Evolutionary conservation across 2,888 invertebrate species (phyloP).

Genomic region (Caenorhabditis angaria): DNA sequence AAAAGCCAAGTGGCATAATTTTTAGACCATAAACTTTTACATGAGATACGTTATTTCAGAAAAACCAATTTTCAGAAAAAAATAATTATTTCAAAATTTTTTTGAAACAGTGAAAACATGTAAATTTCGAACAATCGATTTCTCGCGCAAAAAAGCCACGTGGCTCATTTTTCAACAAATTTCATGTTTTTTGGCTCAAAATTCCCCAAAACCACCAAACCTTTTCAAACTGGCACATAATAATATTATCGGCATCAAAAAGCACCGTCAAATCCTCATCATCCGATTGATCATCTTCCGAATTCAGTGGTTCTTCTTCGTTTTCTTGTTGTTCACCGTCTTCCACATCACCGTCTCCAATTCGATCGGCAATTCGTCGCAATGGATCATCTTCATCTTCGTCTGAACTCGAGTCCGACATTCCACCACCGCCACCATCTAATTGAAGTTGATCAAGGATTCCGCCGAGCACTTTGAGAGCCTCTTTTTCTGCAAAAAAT

Average conservation of each 20-base stretch:
- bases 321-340: slow-evolving; percentile 54
- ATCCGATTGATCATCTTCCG: slow-evolving; percentile 76
- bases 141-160: too few species aligned
- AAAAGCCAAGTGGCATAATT: too few species aligned
- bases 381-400: slow-evolving; percentile 62
- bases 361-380: slow-evolving; percentile 51
- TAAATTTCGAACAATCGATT: too few species aligned
- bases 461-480: slow-evolving; percentile 35
- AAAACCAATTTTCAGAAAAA: too few species aligned
- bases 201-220: slow-evolving; percentile 74
- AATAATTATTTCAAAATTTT: too few species aligned
- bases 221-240: slow-evolving; percentile 99
- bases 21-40: too few species aligned
- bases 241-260: slow-evolving; percentile 98
- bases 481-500: slow-evolving; percentile 36
- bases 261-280: slow-evolving; percentile 87
- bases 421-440: slow-evolving; percentile 63
- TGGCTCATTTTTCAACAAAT: too few species aligned
- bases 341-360: slow-evolving; percentile 46
- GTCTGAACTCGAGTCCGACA: slow-evolving; percentile 62
- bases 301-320: slow-evolving; percentile 69
- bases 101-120: too few species aligned
- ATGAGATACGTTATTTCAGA: too few species aligned
- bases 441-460: slow-evolving; percentile 48
- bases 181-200: neutral